A percentile compares a stretch with the other conserved stretches of the same genome.
Evolutionary conservation across 1,140 invertebrate species (phyloP).

Genomic region (Apolygus lucorum): DNA sequence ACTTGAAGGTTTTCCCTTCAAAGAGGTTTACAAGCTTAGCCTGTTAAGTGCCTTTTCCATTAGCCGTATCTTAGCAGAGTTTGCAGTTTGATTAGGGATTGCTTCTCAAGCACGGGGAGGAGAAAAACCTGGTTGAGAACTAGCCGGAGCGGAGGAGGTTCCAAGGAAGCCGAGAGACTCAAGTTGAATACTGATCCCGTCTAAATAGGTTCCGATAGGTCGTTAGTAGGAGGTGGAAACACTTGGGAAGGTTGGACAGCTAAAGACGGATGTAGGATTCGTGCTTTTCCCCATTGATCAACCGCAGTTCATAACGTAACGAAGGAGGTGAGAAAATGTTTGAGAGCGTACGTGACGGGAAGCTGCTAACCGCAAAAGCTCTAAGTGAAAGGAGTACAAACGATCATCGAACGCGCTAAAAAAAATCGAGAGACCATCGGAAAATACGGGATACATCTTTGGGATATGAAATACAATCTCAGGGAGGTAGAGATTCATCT

Average conservation of each 20-base stretch:
- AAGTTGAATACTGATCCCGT: slow-evolving; percentile 10
- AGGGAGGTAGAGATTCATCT: no score
- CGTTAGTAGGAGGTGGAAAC: slow-evolving; percentile 4
- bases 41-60: neutral
- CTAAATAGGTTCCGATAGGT: slow-evolving; percentile 13
- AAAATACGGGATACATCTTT: no score
- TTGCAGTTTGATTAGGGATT: slow-evolving; percentile 7
- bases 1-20: neutral
- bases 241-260: slow-evolving; percentile 5
- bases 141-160: neutral
- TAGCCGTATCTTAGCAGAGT: neutral
- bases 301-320: slow-evolving; percentile 4
- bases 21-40: neutral
- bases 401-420: no score
- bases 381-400: no score
- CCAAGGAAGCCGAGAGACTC: neutral
- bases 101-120: neutral
- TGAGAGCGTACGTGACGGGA: neutral
- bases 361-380: no score
- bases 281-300: slow-evolving; percentile 8
- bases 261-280: slow-evolving; percentile 7
- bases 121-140: neutral
- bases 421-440: no score
- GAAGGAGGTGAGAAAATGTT: neutral
- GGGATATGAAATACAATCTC: no score